Evolutionary conservation across 2,888 invertebrate genomes (phyloP).

Genomic region (Drosophila pseudotakahashii): DNA sequence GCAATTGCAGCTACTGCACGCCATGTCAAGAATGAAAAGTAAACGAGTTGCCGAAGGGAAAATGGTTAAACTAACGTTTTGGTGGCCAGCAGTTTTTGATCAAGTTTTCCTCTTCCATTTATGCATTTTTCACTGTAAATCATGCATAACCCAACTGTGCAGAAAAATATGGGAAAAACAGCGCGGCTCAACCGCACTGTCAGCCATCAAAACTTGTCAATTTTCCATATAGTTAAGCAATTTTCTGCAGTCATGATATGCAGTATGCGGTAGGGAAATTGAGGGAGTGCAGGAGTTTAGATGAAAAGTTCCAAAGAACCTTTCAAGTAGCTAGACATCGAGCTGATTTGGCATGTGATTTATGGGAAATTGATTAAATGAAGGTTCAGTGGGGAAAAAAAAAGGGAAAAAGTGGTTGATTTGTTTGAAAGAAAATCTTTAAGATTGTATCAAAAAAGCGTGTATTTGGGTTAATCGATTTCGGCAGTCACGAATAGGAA

Average conservation of each 20-base stretch:
- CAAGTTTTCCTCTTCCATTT: constrained; percentile 54
- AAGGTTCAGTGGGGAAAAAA: neutral
- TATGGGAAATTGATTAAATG: constrained; percentile 71
- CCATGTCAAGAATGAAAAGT: constrained; percentile 47
- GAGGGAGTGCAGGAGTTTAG: constrained; percentile 9
- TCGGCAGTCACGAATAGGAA: too few relatives aligned
- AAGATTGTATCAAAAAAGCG: neutral
- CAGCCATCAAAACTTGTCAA: constrained; percentile 76
- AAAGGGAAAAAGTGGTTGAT: neutral
- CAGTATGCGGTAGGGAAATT: neutral
- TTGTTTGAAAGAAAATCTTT: neutral
- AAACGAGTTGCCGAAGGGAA: constrained; percentile 29
- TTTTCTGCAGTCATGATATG: constrained; percentile 58
- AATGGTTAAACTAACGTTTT: constrained; percentile 22
- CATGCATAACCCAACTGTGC: constrained; percentile 38
- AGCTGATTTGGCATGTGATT: constrained; percentile 64
- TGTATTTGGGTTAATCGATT: neutral
- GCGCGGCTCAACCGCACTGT: constrained; percentile 60
- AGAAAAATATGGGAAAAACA: neutral
- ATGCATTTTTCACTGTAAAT: constrained; percentile 57
- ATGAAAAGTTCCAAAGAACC: constrained; percentile 28
- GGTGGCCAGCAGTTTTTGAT: constrained; percentile 50
- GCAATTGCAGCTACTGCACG: constrained; percentile 63
- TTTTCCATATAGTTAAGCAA: constrained; percentile 79
- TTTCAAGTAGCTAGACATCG: constrained; percentile 42